A percentile compares a stretch with the other conserved stretches of the same genome.
Evolutionary conservation across 2,113 vertebrate genomes (phyloP).

Genomic region (Cynopterus brachyotis): DNA sequence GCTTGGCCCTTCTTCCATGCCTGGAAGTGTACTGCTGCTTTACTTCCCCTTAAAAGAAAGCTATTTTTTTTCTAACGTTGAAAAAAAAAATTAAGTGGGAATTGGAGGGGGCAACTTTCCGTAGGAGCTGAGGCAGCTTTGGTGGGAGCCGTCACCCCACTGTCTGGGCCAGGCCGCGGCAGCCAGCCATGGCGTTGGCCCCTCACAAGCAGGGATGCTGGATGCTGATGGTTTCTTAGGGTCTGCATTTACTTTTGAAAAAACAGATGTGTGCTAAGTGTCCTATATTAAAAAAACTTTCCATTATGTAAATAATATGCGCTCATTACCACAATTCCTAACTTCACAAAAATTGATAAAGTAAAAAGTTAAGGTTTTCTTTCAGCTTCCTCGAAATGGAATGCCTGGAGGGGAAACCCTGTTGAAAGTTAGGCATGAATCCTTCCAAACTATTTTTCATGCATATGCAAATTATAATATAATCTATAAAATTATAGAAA

Average conservation of each 20-base stretch:
- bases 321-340: neutral
- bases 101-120: neutral
- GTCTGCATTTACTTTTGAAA: neutral
- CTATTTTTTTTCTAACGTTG: too few species aligned
- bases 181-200: neutral
- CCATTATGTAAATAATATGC: neutral
- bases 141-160: accelerated
- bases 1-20: too few species aligned
- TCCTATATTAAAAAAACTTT: neutral
- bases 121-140: neutral
- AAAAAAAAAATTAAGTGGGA: neutral
- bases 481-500: neutral
- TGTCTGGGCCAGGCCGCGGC: accelerated
- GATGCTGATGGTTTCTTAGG: neutral
- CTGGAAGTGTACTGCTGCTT: too few species aligned
- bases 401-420: neutral
- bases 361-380: neutral
- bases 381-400: neutral
- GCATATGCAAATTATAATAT: too few species aligned
- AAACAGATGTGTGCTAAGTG: neutral
- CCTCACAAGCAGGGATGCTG: neutral
- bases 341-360: neutral
- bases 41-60: too few species aligned
- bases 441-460: neutral
- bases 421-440: neutral